A percentile compares a stretch with the other conserved stretches of the same genome.
phyloP scores from a whole-genome alignment of 2,113 vertebrate genomes.

The Engraulis encrasicolus region DNA sequence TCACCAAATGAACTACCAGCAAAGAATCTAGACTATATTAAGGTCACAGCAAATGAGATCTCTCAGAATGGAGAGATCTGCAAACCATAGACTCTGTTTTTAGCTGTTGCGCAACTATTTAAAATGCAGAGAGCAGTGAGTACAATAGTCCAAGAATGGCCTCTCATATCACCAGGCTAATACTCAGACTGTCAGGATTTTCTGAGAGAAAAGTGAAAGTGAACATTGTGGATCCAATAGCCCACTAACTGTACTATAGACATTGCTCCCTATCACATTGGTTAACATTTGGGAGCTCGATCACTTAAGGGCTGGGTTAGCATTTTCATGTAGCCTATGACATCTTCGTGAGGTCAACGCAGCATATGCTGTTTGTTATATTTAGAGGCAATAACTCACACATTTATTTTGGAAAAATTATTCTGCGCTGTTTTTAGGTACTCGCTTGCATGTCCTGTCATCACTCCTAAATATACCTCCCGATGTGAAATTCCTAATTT shows the following conservation, averaged over 20 bases:
- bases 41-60: too few species aligned
- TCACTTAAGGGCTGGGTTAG: not conserved
- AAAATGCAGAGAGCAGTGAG: too few species aligned
- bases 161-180: too few species aligned
- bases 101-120: too few species aligned
- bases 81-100: too few species aligned
- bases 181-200: too few species aligned
- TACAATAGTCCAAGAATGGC: too few species aligned
- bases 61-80: too few species aligned
- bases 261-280: not conserved
- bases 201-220: not conserved
- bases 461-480: slow-evolving; percentile 54
- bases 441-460: slow-evolving; percentile 52
- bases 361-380: slow-evolving; percentile 50
- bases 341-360: not conserved
- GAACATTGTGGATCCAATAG: not conserved
- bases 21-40: too few species aligned
- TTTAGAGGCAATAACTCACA: slow-evolving; percentile 62
- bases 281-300: not conserved
- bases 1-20: too few species aligned
- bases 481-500: not conserved
- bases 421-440: slow-evolving; percentile 61
- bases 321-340: not conserved
- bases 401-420: slow-evolving; percentile 54
- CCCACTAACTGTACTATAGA: not conserved